Evolutionary conservation across 1,140 invertebrate species (phyloP), one percentile per base, ranked within the genome.

Genomic region (Drosophila sp.): DNA sequence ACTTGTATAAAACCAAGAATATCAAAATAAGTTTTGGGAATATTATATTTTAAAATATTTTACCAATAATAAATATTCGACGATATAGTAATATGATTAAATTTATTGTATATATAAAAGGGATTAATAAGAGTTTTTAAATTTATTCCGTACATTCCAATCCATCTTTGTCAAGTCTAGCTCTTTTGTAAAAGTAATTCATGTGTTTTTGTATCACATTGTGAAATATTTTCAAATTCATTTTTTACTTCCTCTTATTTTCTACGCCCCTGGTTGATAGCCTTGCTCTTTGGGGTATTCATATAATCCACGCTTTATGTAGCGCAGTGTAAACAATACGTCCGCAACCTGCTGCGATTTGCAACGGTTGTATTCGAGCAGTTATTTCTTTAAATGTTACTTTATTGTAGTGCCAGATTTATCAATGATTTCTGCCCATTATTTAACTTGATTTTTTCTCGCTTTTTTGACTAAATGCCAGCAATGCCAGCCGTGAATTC

Each of bases 341-440:
- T 9, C 51, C 53, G 21, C 59, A 54, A 65, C 72, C 51, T 70
- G 72, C 58, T 70, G 72, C 36, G 61, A 72, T 76, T 76, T 27
- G 61, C 48, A 51, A 57, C 53, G 73, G 8, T 41, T 72, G 38
- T 72, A 29, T 29, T 29, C 27, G 18, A 54, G 18, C 40, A 73
- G 34, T 66, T 59, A 73, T 73, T 73, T 63, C 62, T 72, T 65
- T 65, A 76, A 76, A 76, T 76, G 69, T 65, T 76, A 76, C 9
- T 72, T 72, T 76, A 72, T 59, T 72, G 54, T 72, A 50, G 43
- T 59, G 18, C 18, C 13, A 27, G 61, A 59, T 76, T 76, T 64
- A 72, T 74, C 66, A 74, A 58, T 51, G 57, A 41, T 46, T 50
- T 54, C 65, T 29, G 51, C 16, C 46, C 32, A 57, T 56, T 57